Conservation (phyloP, 2,797 vertebrate genomes). For the Enteromius radiatus region DNA sequence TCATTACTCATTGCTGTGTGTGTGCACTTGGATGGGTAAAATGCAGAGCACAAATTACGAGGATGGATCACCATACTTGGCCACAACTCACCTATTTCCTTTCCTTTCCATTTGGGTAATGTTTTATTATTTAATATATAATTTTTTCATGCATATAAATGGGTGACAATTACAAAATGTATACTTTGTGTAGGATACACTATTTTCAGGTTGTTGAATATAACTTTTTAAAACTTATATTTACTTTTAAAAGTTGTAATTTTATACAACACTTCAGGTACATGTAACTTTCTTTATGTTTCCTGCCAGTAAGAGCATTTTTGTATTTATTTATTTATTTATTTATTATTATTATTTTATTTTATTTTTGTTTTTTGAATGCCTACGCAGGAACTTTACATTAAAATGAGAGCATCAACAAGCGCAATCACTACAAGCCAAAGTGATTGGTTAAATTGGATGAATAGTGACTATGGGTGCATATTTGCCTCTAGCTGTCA, state of each 20-base stretch:
- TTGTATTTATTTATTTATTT: neutral
- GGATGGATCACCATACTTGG: too few species aligned
- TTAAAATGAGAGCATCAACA: neutral
- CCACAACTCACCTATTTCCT: too few species aligned
- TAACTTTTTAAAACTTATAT: neutral
- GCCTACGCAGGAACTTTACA: neutral
- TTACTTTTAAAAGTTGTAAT: neutral
- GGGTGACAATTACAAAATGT: neutral
- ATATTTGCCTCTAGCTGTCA: slow-evolving; percentile 22
- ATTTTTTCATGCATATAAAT: neutral
- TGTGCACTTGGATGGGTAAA: too few species aligned
- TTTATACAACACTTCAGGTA: neutral
- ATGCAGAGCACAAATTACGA: too few species aligned
- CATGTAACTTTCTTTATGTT: neutral
- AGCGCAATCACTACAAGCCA: slow-evolving; percentile 9
- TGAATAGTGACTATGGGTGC: slow-evolving; percentile 33
- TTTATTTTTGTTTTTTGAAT: neutral
- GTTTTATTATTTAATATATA: too few species aligned
- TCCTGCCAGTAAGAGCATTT: neutral
- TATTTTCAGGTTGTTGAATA: neutral
- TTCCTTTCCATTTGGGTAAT: too few species aligned
- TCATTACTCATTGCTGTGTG: too few species aligned
- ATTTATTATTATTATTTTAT: too few species aligned
- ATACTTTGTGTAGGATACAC: neutral
- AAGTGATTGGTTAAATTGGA: slow-evolving; percentile 18